Base-by-base conservation (phyloP, 2,888 invertebrate species). In the Ecliptopera silaceata region DNA sequence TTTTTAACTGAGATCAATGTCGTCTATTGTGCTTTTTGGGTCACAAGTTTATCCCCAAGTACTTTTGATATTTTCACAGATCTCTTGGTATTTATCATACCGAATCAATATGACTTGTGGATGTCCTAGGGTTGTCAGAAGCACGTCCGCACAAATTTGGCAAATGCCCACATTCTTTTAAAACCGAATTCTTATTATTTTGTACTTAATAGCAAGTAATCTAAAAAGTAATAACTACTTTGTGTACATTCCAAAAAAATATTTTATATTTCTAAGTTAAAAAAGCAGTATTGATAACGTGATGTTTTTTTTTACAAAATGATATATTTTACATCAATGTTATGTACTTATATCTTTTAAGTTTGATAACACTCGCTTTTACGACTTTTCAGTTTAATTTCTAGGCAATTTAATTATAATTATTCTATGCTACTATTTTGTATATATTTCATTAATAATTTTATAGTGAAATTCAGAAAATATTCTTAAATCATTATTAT, bases 211-310 rank as follows among this genome's bases (percentile, higher is more conserved):
- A 8, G 26, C 26, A 41, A 3, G n/a, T 22, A 12, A 18, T n/a
- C n/a, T 18, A n/a, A 41, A 41, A 41, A 41, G 0, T 39, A 15
- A 36, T 0, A 22, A n/a, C 12, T 41, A 12, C 20, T 22, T 41
- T 20, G 6, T 41, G 31, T 13, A 22, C 36, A 56, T 50, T 31
- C 31, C 12, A 41, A 29, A 41, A 49, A 8, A 32, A 36, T 43
- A 13, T 17, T 22, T 50, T 32, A 2, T 10, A 22, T 13, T 11
- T 13, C 43, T 67, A 62, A 67, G 61, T 58, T 58, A 31, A 67
- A 61, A 59, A 62, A 57, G 41, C 72, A 77, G 76, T 74, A 75
- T 75, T 74, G 66, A 46, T 60, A 59, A 65, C 69, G 71, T 73
- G 72, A 72, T 72, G 53, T 65, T 50, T 64, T 50, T 64, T 68